Percentiles rank a stretch among this genome's conserved stretches.
phyloP scores from a whole-genome alignment of 2,797 vertebrate genomes.

The Rachycentron canadum region DNA sequence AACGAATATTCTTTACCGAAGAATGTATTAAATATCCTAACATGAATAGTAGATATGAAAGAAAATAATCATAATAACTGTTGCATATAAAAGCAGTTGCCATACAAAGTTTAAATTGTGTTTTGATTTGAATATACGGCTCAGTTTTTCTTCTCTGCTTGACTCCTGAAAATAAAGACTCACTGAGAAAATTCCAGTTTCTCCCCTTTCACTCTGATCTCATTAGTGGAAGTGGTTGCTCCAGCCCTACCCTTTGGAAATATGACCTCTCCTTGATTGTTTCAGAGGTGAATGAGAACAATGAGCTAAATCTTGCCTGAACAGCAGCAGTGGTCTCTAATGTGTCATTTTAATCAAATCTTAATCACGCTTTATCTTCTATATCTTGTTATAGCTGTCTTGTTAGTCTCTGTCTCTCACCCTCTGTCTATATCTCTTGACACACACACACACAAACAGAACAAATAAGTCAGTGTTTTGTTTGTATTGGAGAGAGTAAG shows the following conservation, averaged over 20 bases:
- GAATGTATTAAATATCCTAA: background rate
- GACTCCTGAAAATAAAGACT: slow-evolving; percentile 42
- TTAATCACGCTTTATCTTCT: slow-evolving; percentile 12
- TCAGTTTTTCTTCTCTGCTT: background rate
- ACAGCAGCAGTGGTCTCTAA: slow-evolving; percentile 17
- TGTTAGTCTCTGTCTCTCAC: slow-evolving; percentile 9
- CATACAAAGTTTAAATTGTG: background rate
- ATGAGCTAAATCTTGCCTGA: slow-evolving; percentile 35
- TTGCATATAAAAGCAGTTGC: background rate
- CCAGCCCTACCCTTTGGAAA: slow-evolving; percentile 59
- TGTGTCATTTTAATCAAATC: slow-evolving; percentile 17
- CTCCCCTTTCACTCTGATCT: slow-evolving; percentile 52
- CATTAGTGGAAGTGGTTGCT: slow-evolving; percentile 49
- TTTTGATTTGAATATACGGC: background rate
- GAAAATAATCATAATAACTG: background rate
- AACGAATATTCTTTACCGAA: background rate
- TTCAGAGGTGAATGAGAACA: slow-evolving; percentile 58
- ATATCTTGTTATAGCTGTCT: background rate
- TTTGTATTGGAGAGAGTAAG: slow-evolving; percentile 72
- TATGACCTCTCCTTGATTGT: slow-evolving; percentile 56
- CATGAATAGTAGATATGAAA: background rate
- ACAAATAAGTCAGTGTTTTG: slow-evolving; percentile 67
- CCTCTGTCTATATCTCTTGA: slow-evolving; percentile 2
- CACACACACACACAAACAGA: slow-evolving; percentile 51
- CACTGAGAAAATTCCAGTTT: slow-evolving; percentile 56